Percentiles rank a stretch among this genome's conserved stretches.
Evolutionary conservation across 1,140 invertebrate genomes (phyloP).

Genomic region (Calephelis virginiensis): DNA sequence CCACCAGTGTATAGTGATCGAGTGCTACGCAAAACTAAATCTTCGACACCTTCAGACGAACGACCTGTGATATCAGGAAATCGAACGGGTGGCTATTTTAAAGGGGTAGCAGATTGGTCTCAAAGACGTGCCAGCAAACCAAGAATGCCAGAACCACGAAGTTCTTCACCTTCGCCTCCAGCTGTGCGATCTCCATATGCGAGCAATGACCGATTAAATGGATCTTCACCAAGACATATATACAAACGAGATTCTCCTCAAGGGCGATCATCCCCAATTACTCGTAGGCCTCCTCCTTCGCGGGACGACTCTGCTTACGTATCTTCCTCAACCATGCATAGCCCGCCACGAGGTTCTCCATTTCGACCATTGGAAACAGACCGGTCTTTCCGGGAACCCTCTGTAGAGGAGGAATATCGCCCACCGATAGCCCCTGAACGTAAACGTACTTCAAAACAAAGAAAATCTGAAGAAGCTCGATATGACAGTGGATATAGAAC

Average conservation of each 20-base stretch:
- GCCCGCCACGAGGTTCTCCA: conserved; percentile 72
- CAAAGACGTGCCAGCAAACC: conserved; percentile 80
- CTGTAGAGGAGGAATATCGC: conserved; percentile 68
- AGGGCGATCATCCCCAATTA: conserved; percentile 67
- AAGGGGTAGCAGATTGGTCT: conserved; percentile 88
- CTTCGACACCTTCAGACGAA: conserved; percentile 69
- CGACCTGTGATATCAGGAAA: conserved; percentile 50
- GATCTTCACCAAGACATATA: conserved; percentile 69
- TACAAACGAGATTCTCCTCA: conserved; percentile 70
- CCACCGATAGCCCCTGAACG: conserved; percentile 80
- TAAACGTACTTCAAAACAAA: conserved; percentile 76
- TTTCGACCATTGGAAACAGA: conserved; percentile 70
- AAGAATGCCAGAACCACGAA: conserved; percentile 67
- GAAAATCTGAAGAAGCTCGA: conserved; percentile 71
- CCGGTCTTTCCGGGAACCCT: conserved; percentile 63
- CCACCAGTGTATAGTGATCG: conserved; percentile 64
- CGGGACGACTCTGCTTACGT: conserved; percentile 78
- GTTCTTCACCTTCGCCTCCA: conserved; percentile 72
- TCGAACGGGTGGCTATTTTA: conserved; percentile 80
- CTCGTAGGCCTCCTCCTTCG: conserved; percentile 70
- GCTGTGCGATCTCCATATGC: conserved; percentile 70
- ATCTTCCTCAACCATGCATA: conserved; percentile 77
- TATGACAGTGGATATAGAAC: conserved; percentile 79
- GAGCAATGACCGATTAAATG: conserved; percentile 72
- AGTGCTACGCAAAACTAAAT: conserved; percentile 65